These are phyloP conservation scores for Mimas tiliae DNA, from an alignment of 2,888 invertebrate genomes.

Conservation along the genomic window DNA sequence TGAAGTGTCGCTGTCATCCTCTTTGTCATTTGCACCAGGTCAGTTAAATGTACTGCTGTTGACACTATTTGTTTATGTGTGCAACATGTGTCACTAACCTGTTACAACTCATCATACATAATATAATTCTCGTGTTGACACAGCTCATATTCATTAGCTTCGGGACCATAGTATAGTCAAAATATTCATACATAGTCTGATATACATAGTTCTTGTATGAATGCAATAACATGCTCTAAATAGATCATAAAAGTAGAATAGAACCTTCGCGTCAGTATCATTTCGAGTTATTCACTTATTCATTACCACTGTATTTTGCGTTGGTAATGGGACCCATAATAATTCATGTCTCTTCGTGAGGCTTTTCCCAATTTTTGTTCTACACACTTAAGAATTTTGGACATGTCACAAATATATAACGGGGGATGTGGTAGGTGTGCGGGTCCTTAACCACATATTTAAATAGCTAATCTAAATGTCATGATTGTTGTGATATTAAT, in stretches of 20 bases:
- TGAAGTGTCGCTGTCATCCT: slow-evolving; percentile 82
- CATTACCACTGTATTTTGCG: slow-evolving; percentile 7
- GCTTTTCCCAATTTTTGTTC: not conserved
- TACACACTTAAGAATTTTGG: not conserved
- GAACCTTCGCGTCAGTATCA: not conserved
- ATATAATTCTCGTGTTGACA: slow-evolving; percentile 46
- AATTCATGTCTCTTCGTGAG: not conserved
- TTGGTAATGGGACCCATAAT: slow-evolving; percentile 3
- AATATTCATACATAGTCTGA: not conserved
- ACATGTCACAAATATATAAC: not conserved
- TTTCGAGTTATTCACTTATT: slow-evolving; percentile 5
- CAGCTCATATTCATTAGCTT: slow-evolving; percentile 61
- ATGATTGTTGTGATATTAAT: not conserved
- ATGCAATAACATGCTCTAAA: slow-evolving; percentile 5
- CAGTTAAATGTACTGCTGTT: slow-evolving; percentile 80
- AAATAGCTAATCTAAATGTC: not conserved
- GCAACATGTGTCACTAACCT: slow-evolving; percentile 82
- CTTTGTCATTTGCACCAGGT: slow-evolving; percentile 84
- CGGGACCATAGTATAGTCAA: slow-evolving; percentile 32
- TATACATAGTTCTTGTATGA: not conserved
- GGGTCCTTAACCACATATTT: not conserved
- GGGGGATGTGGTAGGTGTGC: too few species aligned
- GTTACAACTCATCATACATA: slow-evolving; percentile 54
- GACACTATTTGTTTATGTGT: slow-evolving; percentile 78
- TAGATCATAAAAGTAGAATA: slow-evolving; percentile 7